These are phyloP conservation scores for Atractosteus spatula DNA, from an alignment of 2,113 vertebrate species.

Conservation along the genomic window DNA sequence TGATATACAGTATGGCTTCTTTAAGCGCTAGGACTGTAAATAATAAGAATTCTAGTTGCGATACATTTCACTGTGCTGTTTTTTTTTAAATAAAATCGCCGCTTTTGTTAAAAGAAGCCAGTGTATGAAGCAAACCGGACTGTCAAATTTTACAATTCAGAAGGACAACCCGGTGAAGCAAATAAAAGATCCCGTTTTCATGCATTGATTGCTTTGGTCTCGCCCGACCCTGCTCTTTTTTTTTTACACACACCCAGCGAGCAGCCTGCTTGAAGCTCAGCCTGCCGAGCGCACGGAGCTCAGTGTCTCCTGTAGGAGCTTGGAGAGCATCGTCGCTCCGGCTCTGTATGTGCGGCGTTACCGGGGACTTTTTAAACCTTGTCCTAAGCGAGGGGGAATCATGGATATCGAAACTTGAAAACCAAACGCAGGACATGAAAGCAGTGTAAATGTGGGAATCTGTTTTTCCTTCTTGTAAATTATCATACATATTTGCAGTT, in stretches of 20 bases:
- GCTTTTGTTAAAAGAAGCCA: no score
- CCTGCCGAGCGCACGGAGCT: slow-evolving; percentile 24
- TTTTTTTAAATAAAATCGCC: background rate
- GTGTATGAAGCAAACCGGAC: background rate
- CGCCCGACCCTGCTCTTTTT: slow-evolving; percentile 52
- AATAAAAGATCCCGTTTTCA: slow-evolving; percentile 56
- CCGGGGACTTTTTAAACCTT: slow-evolving; percentile 42
- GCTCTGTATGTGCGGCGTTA: slow-evolving; percentile 57
- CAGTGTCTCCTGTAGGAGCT: slow-evolving; percentile 56
- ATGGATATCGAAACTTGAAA: slow-evolving; percentile 48
- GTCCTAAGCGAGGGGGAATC: slow-evolving; percentile 40
- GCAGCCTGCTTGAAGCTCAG: slow-evolving; percentile 48
- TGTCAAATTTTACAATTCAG: slow-evolving; percentile 24
- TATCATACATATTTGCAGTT: slow-evolving; percentile 37
- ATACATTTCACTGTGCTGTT: background rate
- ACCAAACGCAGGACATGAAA: slow-evolving; percentile 6
- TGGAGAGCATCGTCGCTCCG: slow-evolving; percentile 58
- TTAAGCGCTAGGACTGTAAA: no score
- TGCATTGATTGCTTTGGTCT: slow-evolving; percentile 73
- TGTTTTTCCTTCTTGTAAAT: slow-evolving; percentile 37
- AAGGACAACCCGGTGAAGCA: slow-evolving; percentile 41
- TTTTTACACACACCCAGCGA: slow-evolving; percentile 40
- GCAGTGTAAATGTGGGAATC: slow-evolving; percentile 44
- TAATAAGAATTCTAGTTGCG: no score
- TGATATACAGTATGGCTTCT: no score